phyloP scores from a whole-genome alignment of 2,888 invertebrate genomes.

The Philhelius pedissequus region DNA sequence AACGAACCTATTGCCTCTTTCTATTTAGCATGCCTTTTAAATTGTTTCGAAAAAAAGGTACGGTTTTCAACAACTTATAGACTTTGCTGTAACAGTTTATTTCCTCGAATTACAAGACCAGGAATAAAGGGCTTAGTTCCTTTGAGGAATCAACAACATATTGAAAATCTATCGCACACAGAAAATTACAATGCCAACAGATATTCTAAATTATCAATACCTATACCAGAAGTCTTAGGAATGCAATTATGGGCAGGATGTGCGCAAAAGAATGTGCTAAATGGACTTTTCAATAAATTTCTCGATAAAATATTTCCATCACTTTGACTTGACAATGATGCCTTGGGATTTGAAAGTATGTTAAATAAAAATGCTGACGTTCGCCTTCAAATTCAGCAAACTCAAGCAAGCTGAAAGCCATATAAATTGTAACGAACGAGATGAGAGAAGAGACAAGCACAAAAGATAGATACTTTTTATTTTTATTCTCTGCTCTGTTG shows the following conservation, averaged over 20 bases:
- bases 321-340: not conserved
- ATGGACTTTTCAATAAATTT: not conserved
- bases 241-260: conserved; percentile 32
- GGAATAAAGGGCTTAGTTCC: too few species aligned
- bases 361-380: not conserved
- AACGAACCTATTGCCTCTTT: too few species aligned
- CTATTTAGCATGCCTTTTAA: too few species aligned
- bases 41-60: too few species aligned
- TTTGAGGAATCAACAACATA: not conserved
- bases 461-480: not conserved
- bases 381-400: not conserved
- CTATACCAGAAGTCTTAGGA: not conserved
- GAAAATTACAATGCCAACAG: not conserved
- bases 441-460: not conserved
- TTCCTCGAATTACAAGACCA: too few species aligned
- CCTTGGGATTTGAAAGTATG: not conserved
- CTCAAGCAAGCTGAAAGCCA: not conserved
- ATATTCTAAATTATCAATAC: not conserved
- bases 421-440: not conserved
- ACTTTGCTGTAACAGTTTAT: too few species aligned
- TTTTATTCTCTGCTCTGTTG: too few species aligned
- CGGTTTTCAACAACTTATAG: too few species aligned
- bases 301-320: conserved; percentile 7
- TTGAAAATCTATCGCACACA: not conserved
- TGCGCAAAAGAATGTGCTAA: conserved; percentile 14